Percentiles rank a stretch among this genome's conserved stretches.
These are phyloP conservation scores for Lycaon pictus DNA, from an alignment of 2,113 vertebrate species.

Conservation along the genomic window DNA sequence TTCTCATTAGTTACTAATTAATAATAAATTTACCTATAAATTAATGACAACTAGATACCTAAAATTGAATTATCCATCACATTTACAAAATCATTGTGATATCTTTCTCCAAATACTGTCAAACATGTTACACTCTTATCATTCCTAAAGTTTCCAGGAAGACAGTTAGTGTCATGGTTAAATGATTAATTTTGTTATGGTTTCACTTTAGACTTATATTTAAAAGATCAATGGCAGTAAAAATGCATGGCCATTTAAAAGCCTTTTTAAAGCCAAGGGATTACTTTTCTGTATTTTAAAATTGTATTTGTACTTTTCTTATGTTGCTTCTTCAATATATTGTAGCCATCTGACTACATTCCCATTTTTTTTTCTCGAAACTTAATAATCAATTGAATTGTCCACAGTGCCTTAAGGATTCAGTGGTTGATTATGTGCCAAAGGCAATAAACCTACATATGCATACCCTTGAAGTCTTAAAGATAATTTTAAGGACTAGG, in stretches of 20 bases:
- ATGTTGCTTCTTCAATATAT: not conserved
- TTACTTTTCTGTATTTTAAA: not conserved
- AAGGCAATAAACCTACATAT: not conserved
- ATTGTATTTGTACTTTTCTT: not conserved
- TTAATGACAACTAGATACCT: not conserved
- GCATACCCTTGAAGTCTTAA: not conserved
- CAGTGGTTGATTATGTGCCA: not conserved
- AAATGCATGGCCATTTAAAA: not conserved
- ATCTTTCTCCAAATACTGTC: not conserved
- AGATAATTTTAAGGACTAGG: not conserved
- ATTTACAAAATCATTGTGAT: not conserved
- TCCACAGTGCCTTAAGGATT: not conserved
- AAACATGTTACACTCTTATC: not conserved
- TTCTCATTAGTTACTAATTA: not conserved
- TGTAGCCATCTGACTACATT: not conserved
- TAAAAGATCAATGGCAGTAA: not conserved
- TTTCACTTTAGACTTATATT: not conserved
- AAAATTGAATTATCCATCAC: not conserved
- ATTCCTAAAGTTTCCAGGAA: not conserved
- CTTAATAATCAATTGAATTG: not conserved
- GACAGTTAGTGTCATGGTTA: not conserved
- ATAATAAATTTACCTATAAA: not conserved
- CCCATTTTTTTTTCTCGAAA: not conserved
- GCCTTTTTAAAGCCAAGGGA: not conserved
- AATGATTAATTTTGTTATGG: not conserved